Evolutionary conservation across 2,797 vertebrate species (phyloP), one percentile per base, ranked within the genome.

Genomic region (Fistularia tabacaria): DNA sequence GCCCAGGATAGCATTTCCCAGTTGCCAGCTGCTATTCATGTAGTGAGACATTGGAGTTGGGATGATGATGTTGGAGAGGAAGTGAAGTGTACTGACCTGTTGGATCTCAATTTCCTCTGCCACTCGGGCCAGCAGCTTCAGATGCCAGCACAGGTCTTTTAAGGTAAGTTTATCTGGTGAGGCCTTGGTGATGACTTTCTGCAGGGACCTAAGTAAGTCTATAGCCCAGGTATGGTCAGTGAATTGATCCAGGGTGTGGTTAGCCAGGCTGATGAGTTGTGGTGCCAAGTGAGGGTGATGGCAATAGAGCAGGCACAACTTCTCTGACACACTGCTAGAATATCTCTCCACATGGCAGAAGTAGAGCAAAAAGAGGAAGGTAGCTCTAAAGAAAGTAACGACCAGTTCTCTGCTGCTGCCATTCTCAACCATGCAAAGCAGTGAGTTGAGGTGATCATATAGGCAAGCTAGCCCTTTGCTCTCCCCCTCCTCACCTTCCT

Each of bases 381-480:
- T 67, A 0, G 92, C 88, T 68, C 89, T 89, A 77, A 97, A 95
- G 70, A 91, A 92, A 0, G 93, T 92, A 7, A 89, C 87, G 0
- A 87, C 80, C 0, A 74, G 71, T 50, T 92, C 90, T n/a, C 82
- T 68, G 69, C 81, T 73, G n/a, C 85, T 84, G 0, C 76, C 66
- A 14, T 84, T 77, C 14, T 88, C 82, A 10, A 92, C 90, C 1
- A 93, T 82, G 47, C 68, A 75, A 9, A 90, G 84, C 47, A 92
- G 81, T 0, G 89, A 76, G 45, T 54, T 55, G 36, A 94, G 62
- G 59, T 92, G 91, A 36, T 92, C 76, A 2, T 87, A 84, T 37
- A 95, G 81, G 74, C 90, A 92, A 14, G 47, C 42, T 37, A 80
- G 60, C 1, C 88, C 93, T 50, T 69, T 76, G 11, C 85, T 78